These are phyloP conservation scores for Gila robusta DNA, from an alignment of 2,797 vertebrate species.

Conservation along the genomic window DNA sequence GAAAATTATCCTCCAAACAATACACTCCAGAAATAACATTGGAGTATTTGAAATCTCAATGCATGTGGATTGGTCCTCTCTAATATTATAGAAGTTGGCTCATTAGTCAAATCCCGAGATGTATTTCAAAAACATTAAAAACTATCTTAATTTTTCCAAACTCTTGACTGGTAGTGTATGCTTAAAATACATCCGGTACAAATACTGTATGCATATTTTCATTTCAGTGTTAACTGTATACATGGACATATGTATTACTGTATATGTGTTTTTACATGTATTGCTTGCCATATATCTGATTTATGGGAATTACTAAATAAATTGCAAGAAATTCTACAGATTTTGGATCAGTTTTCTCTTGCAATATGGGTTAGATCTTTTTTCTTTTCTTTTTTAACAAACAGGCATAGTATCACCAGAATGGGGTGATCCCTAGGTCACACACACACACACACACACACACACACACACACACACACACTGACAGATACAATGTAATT, in stretches of 20 bases:
- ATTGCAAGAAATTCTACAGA: not conserved
- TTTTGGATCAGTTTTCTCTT: constrained; percentile 4
- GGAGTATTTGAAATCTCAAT: no score
- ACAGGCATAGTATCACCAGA: not conserved
- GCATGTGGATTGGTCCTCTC: no score
- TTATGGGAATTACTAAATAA: not conserved
- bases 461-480: not conserved
- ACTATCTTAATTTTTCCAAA: not conserved
- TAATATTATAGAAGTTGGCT: no score
- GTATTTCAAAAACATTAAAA: not conserved
- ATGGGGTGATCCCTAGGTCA: constrained; percentile 1
- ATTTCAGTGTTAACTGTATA: not conserved
- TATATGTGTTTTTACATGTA: not conserved
- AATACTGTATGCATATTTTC: not conserved
- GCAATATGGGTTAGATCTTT: not conserved
- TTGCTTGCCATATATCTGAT: constrained; percentile 13
- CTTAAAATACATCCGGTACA: not conserved
- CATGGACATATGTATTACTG: not conserved
- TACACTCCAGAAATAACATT: no score
- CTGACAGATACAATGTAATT: constrained; percentile 14
- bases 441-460: not conserved
- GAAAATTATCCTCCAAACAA: no score
- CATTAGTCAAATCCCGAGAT: no score
- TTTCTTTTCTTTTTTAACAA: not conserved
- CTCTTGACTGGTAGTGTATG: not conserved